Base-by-base conservation (phyloP, 2,113 vertebrate genomes). In the Prolemur simus region DNA sequence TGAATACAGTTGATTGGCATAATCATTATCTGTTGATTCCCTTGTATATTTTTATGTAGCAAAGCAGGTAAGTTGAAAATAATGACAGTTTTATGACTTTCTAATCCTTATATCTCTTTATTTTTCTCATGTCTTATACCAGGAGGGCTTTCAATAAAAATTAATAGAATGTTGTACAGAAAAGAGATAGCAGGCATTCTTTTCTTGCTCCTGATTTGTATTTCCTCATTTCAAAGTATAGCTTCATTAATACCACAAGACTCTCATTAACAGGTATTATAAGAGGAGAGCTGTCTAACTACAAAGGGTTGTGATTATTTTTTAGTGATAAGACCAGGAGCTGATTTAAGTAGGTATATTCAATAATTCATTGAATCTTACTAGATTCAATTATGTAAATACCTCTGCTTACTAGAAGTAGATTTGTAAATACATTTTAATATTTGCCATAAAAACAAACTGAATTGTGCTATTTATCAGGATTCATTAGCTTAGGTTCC, bases 231-330 rank as follows among this genome's bases (percentile, higher is more conserved):
- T 76, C 21, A 63, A 73, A 45, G 52, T 37, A 87, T 32, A 68
- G 27, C 29, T 96, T n/a, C 45, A 71, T 8, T 64, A 90, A 66
- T 15, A 27, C 47, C 20, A 47, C 58, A 11, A 74, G 45, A 52
- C 18, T 74, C 29, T 81, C 47, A 5, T 73, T 73, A 73, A 91
- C 21, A 91, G 74, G 85, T 29, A 37, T 17, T 45, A 9, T 5
- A 69, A 78, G 47, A 84, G 68, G 47, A 87, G 88, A 92, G 8
- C 10, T 97, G 1, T 87, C 81, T 89, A 94, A 63, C 12, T 87
- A 25, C 64, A 77, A 71, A 64, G 20, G 10, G 23, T 32, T 81
- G 29, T 88, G 83, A 74, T 64, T 87, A 56, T 45, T 47, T 74
- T 91, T 68, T 88, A 85, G 17, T 91, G 12, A 37, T 49, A 87